Conservation (phyloP, 2,797 vertebrate species). For the Dendrocincla tyrannina region DNA sequence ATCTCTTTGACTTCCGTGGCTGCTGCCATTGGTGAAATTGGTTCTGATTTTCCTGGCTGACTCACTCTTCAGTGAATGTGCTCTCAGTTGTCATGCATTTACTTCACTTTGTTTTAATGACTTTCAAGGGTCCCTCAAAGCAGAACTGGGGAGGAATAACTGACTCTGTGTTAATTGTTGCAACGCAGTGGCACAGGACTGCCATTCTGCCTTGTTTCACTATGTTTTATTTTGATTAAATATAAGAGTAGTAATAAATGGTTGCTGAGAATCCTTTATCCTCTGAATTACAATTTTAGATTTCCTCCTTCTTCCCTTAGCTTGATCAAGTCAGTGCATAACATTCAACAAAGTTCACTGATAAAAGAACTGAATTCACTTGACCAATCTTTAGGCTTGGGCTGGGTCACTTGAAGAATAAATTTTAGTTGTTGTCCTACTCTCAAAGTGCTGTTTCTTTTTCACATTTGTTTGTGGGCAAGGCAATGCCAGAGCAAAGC, state of each 20-base stretch:
- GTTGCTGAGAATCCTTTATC: not conserved
- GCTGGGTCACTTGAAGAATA: not conserved
- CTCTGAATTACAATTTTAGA: not conserved
- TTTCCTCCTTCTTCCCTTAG: not conserved
- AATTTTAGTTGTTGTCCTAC: not conserved
- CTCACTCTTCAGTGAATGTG: not conserved
- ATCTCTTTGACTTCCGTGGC: not conserved
- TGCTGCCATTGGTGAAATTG: not conserved
- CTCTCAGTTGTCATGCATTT: not conserved
- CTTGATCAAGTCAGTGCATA: not conserved
- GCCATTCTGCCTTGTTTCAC: not conserved
- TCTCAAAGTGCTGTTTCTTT: not conserved
- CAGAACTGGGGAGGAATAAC: not conserved
- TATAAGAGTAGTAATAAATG: not conserved
- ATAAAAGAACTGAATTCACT: not conserved
- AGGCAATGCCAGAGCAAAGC: not conserved
- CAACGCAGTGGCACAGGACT: not conserved
- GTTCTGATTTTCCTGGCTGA: not conserved
- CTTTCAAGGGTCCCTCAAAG: not conserved
- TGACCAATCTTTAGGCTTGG: not conserved
- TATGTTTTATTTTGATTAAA: not conserved
- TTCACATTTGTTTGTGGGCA: not conserved
- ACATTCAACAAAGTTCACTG: not conserved
- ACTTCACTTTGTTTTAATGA: not conserved
- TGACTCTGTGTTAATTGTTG: not conserved